Evolutionary conservation across 2,888 invertebrate species (phyloP), one percentile per base, ranked within the genome.

Genomic region (Arctia plantaginis): DNA sequence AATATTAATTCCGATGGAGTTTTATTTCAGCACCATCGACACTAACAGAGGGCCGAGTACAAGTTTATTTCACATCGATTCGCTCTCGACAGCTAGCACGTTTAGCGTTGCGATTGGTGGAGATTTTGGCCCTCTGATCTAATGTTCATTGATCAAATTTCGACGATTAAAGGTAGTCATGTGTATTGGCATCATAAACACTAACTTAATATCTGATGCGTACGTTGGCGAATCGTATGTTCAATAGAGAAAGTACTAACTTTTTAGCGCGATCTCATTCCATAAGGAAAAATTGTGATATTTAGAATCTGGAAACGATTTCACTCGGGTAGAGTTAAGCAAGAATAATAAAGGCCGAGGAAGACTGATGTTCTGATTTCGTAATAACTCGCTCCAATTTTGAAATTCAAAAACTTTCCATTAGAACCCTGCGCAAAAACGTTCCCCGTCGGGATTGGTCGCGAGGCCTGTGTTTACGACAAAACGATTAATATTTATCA

Each of bases 401-500:
- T 87, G 82, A 82, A 86, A 90, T 90, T 85, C 85, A 80, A 84
- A 90, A 91, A 77, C 82, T 89, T 91, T 91, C 91, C 92, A 88
- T 83, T 77, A 77, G 71, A 69, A 77, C 83, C 75, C 82, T 82
- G 81, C 84, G 87, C 85, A 88, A 89, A 90, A 91, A 86, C 79
- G 73, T 75, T 74, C 78, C 74, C 87, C 82, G 85, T 80, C 83
- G 85, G 88, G 86, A 86, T 86, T 84, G 85, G 82, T 77, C 77
- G 84, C 83, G 86, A 82, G 85, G 86, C 86, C 80, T 81, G 80
- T 86, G 85, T 90, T 89, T 87, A 87, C 84, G 82, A 85, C 80
- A 80, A 77, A 78, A 77, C 78, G 81, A 90, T 93, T 89, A 92
- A 94, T 94, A 95, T 95, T 93, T 89, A 94, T 90, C 89, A 92